Evolutionary conservation across 2,797 vertebrate genomes (phyloP).

Genomic region (Acipenser oxyrinchus): DNA sequence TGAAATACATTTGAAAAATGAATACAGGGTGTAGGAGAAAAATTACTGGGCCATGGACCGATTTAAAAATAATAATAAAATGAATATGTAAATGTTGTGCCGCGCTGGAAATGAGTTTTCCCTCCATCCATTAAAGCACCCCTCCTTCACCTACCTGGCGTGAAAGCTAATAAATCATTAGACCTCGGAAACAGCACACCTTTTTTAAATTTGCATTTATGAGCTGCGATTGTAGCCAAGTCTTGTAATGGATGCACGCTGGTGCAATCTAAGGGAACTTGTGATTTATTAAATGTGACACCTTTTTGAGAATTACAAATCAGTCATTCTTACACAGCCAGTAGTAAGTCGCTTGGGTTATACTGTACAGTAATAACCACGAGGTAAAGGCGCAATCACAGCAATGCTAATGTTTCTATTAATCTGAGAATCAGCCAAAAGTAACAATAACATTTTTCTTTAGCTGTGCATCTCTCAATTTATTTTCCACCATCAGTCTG

Average conservation of each 20-base stretch:
- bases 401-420: too few species aligned
- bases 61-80: too few species aligned
- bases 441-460: too few species aligned
- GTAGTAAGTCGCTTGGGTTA: slow-evolving; percentile 39
- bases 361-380: slow-evolving; percentile 2
- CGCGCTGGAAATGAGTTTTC: slow-evolving; percentile 49
- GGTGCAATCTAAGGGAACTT: slow-evolving; percentile 59
- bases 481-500: too few species aligned
- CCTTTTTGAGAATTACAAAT: slow-evolving; percentile 60
- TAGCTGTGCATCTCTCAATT: too few species aligned
- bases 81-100: neutral
- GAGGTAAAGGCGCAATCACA: too few species aligned
- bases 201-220: slow-evolving; percentile 66
- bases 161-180: slow-evolving; percentile 60
- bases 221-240: slow-evolving; percentile 57
- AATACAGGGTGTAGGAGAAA: too few species aligned
- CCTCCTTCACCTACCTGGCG: slow-evolving; percentile 40
- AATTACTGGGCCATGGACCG: too few species aligned
- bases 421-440: too few species aligned
- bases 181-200: slow-evolving; percentile 51
- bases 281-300: slow-evolving; percentile 72
- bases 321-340: slow-evolving; percentile 58
- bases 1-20: too few species aligned
- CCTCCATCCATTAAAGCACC: slow-evolving; percentile 46
- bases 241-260: slow-evolving; percentile 56